Evolutionary conservation across 2,888 invertebrate genomes (phyloP).

Genomic region (Dryococelus australis): DNA sequence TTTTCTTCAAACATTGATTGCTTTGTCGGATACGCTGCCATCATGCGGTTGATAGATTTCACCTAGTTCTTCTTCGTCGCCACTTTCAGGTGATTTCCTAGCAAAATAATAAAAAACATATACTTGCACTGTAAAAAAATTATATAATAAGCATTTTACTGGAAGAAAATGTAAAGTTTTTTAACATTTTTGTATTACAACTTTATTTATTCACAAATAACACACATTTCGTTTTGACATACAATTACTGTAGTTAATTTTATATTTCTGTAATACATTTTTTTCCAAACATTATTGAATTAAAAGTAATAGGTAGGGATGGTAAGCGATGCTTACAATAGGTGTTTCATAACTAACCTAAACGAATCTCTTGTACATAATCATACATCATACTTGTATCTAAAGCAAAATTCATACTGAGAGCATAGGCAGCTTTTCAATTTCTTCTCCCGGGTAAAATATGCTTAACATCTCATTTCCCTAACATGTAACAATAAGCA

Average conservation of each 20-base stretch:
- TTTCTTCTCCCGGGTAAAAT: too few species aligned
- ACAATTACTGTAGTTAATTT: not conserved
- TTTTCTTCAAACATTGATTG: conserved; percentile 38
- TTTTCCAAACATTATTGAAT: not conserved
- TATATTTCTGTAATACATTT: not conserved
- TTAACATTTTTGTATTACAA: not conserved
- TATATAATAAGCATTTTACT: not conserved
- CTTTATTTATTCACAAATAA: not conserved
- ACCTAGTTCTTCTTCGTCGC: conserved; percentile 39
- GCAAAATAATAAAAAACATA: conserved; percentile 17
- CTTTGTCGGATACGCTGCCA: conserved; percentile 37
- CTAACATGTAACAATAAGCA: too few species aligned
- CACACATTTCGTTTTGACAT: not conserved
- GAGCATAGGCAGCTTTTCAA: too few species aligned
- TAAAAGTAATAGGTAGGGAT: too few species aligned
- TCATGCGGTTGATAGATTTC: conserved; percentile 40
- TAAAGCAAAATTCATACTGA: too few species aligned
- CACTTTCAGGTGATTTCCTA: conserved; percentile 30
- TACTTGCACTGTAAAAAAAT: not conserved
- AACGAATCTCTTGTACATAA: too few species aligned
- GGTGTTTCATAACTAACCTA: too few species aligned
- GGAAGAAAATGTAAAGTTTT: not conserved
- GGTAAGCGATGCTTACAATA: too few species aligned
- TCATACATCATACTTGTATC: too few species aligned
- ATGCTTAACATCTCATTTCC: too few species aligned